phyloP scores from a whole-genome alignment of 2,113 vertebrate species.

The Burhinus bistriatus region DNA sequence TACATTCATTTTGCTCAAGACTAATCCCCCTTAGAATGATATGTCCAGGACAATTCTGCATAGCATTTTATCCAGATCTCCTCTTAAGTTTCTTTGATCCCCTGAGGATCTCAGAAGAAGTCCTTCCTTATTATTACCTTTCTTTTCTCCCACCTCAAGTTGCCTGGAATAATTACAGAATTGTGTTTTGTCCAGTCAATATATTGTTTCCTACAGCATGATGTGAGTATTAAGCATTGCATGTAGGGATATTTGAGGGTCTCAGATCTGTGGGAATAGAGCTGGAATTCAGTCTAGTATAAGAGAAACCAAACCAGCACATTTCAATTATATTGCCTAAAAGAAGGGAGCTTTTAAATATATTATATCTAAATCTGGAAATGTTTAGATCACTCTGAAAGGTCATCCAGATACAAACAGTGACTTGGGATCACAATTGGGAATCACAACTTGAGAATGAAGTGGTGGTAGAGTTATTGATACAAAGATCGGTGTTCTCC shows the following conservation, averaged over 20 bases:
- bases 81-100: not conserved
- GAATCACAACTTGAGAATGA: too few relatives aligned
- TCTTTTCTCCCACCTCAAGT: not conserved
- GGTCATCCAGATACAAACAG: too few relatives aligned
- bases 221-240: not conserved
- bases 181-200: not conserved
- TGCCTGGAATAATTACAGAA: not conserved
- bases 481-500: too few relatives aligned
- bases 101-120: not conserved
- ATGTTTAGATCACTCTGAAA: too few relatives aligned
- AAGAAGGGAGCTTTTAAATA: too few relatives aligned
- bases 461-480: too few relatives aligned
- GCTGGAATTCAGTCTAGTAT: not conserved
- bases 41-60: not conserved
- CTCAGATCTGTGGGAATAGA: not conserved
- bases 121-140: not conserved
- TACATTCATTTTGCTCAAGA: not conserved
- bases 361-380: too few relatives aligned
- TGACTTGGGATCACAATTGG: too few relatives aligned
- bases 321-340: too few relatives aligned
- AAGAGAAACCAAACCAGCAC: not conserved
- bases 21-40: not conserved
- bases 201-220: too few relatives aligned
- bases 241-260: not conserved
- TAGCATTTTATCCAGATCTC: not conserved